A percentile compares a stretch with the other conserved stretches of the same genome.
These are phyloP conservation scores for Antheraea mylitta DNA, from an alignment of 1,140 invertebrate species.

Conservation along the genomic window DNA sequence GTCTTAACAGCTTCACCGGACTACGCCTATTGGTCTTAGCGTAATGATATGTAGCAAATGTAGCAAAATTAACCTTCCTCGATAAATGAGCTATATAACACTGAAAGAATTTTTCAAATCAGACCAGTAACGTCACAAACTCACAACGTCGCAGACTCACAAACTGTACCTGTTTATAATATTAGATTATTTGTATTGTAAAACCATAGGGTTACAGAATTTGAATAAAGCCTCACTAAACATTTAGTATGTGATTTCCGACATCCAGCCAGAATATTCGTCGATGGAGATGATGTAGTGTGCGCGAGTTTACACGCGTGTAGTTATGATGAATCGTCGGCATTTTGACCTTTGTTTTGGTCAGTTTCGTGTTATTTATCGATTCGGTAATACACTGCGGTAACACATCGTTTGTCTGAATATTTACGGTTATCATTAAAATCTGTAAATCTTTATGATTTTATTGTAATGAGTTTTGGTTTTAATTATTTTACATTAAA, in stretches of 20 bases:
- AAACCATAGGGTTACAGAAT: background rate
- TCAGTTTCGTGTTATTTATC: conserved; percentile 33
- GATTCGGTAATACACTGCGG: conserved; percentile 16
- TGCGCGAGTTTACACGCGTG: conserved; percentile 39
- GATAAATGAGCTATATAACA: too few relatives aligned
- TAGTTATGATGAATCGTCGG: conserved; percentile 48
- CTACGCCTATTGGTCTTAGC: too few relatives aligned
- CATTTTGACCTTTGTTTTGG: conserved; percentile 44
- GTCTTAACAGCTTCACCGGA: too few relatives aligned
- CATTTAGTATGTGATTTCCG: background rate
- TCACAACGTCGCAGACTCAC: too few relatives aligned
- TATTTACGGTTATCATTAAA: conserved; percentile 4
- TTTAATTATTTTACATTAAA: background rate
- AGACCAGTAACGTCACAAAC: too few relatives aligned
- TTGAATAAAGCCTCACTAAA: background rate
- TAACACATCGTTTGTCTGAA: conserved; percentile 16
- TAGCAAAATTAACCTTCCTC: too few relatives aligned
- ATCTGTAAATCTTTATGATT: background rate
- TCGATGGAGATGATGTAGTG: conserved; percentile 48
- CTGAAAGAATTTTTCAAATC: too few relatives aligned
- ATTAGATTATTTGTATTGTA: too few relatives aligned
- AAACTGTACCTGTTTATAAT: too few relatives aligned
- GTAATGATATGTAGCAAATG: too few relatives aligned
- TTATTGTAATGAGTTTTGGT: background rate
- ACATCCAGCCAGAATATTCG: conserved; percentile 27